Conservation (phyloP, 2,113 vertebrate genomes). For the Clarias batrachus region DNA sequence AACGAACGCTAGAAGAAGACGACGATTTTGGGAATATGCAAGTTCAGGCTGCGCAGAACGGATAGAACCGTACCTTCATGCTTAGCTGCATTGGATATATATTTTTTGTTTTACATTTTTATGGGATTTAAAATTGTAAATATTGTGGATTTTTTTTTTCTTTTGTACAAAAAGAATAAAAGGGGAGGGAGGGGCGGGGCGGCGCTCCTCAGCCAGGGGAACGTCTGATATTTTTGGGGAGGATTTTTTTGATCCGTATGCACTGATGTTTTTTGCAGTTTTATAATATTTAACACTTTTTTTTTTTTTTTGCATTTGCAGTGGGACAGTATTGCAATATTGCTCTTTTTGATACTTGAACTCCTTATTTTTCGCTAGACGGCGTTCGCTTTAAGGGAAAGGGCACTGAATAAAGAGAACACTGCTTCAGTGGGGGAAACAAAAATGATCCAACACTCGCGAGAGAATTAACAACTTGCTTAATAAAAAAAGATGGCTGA, state of each 20-base stretch:
- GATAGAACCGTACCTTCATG: conserved; percentile 71
- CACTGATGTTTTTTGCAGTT: conserved; percentile 87
- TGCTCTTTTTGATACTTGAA: conserved; percentile 99
- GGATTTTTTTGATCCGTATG: conserved; percentile 63
- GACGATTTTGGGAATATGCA: conserved; percentile 92
- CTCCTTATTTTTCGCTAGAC: conserved; percentile 76
- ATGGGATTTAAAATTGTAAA: conserved; percentile 77
- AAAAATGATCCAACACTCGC: conserved; percentile 17
- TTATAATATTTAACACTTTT: conserved; percentile 95
- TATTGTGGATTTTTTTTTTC: conserved; percentile 64
- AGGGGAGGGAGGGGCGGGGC: conserved; percentile 36
- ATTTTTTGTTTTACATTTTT: conserved; percentile 70
- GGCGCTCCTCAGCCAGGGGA: conserved; percentile 48
- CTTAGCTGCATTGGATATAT: conserved; percentile 60
- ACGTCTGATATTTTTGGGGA: conserved; percentile 67
- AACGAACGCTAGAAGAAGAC: conserved; percentile 90
- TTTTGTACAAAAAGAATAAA: conserved; percentile 41
- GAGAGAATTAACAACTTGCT: conserved; percentile 65
- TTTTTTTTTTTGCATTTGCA: conserved; percentile 85
- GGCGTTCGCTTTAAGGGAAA: conserved; percentile 64
- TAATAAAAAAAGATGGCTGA: conserved; percentile 65
- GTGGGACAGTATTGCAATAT: conserved; percentile 99
- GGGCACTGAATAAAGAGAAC: conserved; percentile 36
- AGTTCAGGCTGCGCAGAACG: conserved; percentile 87
- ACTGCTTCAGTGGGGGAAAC: background rate